A percentile compares a stretch with the other conserved stretches of the same genome.
Conservation (phyloP, 2,888 invertebrate species). For the Blomia tropicalis region DNA sequence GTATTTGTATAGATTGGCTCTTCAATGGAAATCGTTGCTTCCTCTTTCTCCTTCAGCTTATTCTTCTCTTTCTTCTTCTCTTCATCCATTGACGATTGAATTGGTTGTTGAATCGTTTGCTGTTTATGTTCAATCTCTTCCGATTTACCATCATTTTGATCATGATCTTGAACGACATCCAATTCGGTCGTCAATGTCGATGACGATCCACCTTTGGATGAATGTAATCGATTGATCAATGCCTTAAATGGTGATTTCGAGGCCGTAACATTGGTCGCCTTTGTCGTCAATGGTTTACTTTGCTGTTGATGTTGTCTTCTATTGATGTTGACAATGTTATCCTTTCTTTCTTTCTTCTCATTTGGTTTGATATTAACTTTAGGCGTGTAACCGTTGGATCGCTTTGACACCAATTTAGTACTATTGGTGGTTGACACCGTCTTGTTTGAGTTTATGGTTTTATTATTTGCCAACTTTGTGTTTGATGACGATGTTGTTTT, state of each 20-base stretch:
- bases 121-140: not conserved
- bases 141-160: not conserved
- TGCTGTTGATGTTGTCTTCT: not conserved
- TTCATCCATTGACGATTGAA: not conserved
- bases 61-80: not conserved
- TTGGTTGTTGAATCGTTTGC: not conserved
- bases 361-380: not conserved
- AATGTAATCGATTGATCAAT: not conserved
- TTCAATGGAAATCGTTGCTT: too few species aligned
- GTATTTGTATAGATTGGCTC: conserved; percentile 1
- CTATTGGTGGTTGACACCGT: not conserved
- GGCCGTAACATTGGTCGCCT: not conserved
- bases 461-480: not conserved
- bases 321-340: not conserved
- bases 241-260: conserved; percentile 8
- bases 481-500: not conserved
- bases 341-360: not conserved
- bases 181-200: too few species aligned
- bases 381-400: not conserved
- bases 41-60: too few species aligned
- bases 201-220: too few species aligned
- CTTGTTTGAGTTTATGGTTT: not conserved
- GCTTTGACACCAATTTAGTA: not conserved
- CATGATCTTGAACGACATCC: conserved; percentile 1
- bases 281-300: not conserved